Conservation (phyloP, 2,888 invertebrate species). For the Pammene fasciana region DNA sequence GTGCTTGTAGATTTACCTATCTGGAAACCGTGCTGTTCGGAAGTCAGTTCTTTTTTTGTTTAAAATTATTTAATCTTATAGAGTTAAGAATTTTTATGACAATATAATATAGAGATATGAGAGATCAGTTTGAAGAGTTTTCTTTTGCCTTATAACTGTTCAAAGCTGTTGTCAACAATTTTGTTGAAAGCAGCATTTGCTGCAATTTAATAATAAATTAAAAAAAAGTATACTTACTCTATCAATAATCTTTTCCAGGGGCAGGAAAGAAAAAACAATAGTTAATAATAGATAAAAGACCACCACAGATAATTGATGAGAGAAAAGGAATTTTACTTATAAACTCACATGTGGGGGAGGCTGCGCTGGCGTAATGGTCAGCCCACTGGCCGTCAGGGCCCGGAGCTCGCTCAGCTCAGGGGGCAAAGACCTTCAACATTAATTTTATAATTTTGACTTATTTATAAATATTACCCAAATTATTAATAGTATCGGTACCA, state of each 20-base stretch:
- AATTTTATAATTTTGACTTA: slow-evolving; percentile 24
- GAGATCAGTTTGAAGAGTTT: too few relatives aligned
- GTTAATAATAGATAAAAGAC: slow-evolving; percentile 13
- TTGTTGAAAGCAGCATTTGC: too few relatives aligned
- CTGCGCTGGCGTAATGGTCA: slow-evolving; percentile 86
- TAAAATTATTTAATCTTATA: too few relatives aligned
- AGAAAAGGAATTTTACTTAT: slow-evolving; percentile 26
- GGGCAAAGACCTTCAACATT: slow-evolving; percentile 69
- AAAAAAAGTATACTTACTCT: slow-evolving; percentile 57
- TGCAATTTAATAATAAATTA: not conserved
- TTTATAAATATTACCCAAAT: slow-evolving; percentile 1
- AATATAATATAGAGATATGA: too few relatives aligned
- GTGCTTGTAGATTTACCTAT: too few relatives aligned
- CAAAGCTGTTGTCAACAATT: too few relatives aligned
- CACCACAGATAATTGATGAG: not conserved
- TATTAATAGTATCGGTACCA: slow-evolving; percentile 34
- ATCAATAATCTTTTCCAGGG: slow-evolving; percentile 57
- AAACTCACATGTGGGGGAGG: slow-evolving; percentile 80
- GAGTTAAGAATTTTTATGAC: too few relatives aligned
- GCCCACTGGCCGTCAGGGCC: slow-evolving; percentile 84
- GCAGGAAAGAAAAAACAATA: slow-evolving; percentile 44
- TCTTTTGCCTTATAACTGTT: too few relatives aligned
- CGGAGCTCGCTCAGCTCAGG: slow-evolving; percentile 83
- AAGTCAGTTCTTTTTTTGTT: too few relatives aligned
- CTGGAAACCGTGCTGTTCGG: too few relatives aligned